Conservation (phyloP, 2,113 vertebrate species). For the Fulmarus glacialis region DNA sequence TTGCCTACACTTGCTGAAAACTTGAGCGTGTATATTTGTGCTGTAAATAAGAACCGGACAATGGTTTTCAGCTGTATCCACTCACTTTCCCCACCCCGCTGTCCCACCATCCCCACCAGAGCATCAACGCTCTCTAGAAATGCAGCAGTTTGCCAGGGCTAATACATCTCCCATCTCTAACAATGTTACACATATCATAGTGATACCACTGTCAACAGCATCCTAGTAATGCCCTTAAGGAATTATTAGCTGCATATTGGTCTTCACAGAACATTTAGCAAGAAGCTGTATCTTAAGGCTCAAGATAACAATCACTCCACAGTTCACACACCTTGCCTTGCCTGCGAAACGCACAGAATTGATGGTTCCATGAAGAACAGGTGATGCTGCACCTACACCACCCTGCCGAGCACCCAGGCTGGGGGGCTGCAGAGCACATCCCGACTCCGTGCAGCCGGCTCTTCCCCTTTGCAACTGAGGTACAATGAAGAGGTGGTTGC, state of each 20-base stretch:
- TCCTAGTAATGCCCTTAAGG: background rate
- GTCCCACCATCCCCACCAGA: background rate
- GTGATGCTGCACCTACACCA: background rate
- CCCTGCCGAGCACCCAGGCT: accelerated
- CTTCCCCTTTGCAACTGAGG: background rate
- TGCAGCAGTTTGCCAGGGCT: background rate
- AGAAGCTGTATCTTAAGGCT: background rate
- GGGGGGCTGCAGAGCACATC: background rate
- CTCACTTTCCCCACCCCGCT: background rate
- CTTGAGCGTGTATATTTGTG: accelerated
- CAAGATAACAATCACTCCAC: background rate
- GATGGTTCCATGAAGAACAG: background rate
- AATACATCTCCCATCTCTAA: background rate
- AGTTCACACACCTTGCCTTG: background rate
- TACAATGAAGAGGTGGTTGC: background rate
- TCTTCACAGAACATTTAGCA: background rate
- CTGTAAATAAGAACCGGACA: background rate
- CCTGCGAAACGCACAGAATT: accelerated
- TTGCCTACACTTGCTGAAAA: background rate
- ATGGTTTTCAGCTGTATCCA: background rate
- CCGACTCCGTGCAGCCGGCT: background rate
- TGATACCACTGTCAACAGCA: background rate
- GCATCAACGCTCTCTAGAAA: background rate
- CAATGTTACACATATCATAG: accelerated
- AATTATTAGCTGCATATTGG: background rate